phyloP scores from a whole-genome alignment of 2,113 vertebrate species.

The Isurus oxyrinchus region DNA sequence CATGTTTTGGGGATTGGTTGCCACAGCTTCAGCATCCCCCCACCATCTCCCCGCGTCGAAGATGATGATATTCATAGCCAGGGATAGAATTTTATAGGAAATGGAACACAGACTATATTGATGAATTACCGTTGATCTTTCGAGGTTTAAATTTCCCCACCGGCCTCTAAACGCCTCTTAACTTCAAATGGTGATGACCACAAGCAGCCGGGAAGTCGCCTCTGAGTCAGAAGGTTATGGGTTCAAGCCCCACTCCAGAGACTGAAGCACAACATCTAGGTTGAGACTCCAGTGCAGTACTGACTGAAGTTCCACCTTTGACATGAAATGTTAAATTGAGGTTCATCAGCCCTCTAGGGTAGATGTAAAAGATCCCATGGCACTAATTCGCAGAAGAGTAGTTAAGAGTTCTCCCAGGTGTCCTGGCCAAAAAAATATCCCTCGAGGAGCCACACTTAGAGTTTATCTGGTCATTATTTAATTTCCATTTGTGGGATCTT shows the following conservation, averaged over 20 bases:
- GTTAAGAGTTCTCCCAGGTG: not conserved
- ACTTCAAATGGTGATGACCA: not conserved
- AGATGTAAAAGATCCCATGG: not conserved
- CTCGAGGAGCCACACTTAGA: not conserved
- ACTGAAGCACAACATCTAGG: not conserved
- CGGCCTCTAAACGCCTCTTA: not conserved
- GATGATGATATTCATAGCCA: not conserved
- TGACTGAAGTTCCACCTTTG: not conserved
- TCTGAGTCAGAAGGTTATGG: not conserved
- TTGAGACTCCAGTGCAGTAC: not conserved
- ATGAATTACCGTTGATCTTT: not conserved
- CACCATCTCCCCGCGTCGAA: not conserved
- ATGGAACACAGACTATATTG: not conserved
- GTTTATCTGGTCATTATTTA: not conserved
- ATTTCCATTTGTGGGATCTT: not conserved
- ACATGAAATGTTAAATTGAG: not conserved
- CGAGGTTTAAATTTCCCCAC: not conserved
- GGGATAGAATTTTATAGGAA: not conserved
- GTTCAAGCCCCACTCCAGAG: not conserved
- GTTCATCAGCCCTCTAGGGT: not conserved
- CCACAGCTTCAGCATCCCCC: not conserved
- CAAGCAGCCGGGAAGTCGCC: not conserved
- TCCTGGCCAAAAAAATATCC: not conserved
- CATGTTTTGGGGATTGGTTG: not conserved
- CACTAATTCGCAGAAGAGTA: not conserved